Evolutionary conservation across 2,888 invertebrate species (phyloP).

Genomic region (Sarcophaga rosellei): DNA sequence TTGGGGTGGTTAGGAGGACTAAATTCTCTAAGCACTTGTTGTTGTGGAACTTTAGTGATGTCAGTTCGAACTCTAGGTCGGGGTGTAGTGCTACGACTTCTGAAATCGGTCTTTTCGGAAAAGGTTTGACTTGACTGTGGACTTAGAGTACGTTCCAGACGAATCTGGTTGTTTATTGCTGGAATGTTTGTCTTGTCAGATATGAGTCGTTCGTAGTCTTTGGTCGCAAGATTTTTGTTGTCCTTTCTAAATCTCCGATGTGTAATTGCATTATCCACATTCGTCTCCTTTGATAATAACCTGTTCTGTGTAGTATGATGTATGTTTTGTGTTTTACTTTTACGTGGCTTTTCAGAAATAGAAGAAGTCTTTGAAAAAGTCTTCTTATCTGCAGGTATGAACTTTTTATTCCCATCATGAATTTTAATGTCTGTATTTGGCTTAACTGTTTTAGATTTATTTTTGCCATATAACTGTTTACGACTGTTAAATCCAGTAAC

Average conservation of each 20-base stretch:
- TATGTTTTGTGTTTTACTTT: neutral
- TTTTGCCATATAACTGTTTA: neutral
- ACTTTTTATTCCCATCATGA: neutral
- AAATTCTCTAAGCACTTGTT: conserved; percentile 72
- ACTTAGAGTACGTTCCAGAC: conserved; percentile 73
- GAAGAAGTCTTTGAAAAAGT: neutral
- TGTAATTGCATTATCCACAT: neutral
- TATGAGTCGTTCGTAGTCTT: conserved; percentile 44
- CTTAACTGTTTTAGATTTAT: neutral
- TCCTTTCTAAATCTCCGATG: neutral
- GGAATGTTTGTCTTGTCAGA: conserved; percentile 69
- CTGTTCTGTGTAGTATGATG: neutral
- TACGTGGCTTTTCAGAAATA: neutral
- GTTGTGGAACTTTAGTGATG: conserved; percentile 75
- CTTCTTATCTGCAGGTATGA: neutral
- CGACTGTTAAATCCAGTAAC: neutral
- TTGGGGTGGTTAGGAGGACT: conserved; percentile 72
- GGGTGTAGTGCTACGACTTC: conserved; percentile 74
- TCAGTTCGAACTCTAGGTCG: conserved; percentile 75
- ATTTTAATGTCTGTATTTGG: neutral
- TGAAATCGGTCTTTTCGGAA: conserved; percentile 51
- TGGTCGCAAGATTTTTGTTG: neutral
- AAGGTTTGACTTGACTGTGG: conserved; percentile 71
- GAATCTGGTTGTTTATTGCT: conserved; percentile 71
- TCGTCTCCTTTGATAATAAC: neutral